Conservation (phyloP, 2,888 invertebrate species). For the Marronus borbonicus region DNA sequence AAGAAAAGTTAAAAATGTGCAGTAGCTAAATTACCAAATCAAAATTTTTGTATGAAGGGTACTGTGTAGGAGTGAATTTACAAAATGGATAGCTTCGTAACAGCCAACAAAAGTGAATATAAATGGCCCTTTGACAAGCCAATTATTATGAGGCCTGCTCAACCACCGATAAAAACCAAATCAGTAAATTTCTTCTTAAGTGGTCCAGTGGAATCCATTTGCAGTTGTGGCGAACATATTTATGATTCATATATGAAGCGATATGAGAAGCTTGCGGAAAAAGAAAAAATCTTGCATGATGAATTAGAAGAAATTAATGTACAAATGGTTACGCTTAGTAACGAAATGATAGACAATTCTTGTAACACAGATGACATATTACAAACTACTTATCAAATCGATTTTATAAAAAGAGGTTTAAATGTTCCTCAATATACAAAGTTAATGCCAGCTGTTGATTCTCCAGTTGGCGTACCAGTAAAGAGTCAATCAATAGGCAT, state of each 20-base stretch:
- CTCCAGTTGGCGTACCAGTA: conserved; percentile 75
- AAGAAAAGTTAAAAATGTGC: conserved; percentile 31
- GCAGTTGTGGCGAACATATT: conserved; percentile 77
- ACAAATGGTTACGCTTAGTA: conserved; percentile 75
- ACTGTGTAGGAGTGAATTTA: background rate
- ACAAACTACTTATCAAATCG: conserved; percentile 76
- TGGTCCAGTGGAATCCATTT: conserved; percentile 75
- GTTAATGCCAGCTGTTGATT: conserved; percentile 76
- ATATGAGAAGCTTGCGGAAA: conserved; percentile 76
- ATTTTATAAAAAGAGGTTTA: conserved; percentile 75
- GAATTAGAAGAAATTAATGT: conserved; percentile 65
- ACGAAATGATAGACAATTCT: conserved; percentile 77
- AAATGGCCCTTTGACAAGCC: conserved; percentile 77
- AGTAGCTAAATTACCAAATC: conserved; percentile 27
- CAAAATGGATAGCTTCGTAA: conserved; percentile 69
- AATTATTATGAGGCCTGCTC: conserved; percentile 74
- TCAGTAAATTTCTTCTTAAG: conserved; percentile 71
- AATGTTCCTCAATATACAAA: conserved; percentile 73
- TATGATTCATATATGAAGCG: conserved; percentile 76
- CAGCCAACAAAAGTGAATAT: conserved; percentile 72
- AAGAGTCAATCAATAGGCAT: conserved; percentile 74
- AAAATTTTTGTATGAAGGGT: conserved; percentile 45
- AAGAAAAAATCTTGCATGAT: conserved; percentile 74
- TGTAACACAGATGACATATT: conserved; percentile 77
- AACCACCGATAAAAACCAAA: conserved; percentile 74